Conservation (phyloP, 2,797 vertebrate genomes). For the Percopsis omiscomaycus region DNA sequence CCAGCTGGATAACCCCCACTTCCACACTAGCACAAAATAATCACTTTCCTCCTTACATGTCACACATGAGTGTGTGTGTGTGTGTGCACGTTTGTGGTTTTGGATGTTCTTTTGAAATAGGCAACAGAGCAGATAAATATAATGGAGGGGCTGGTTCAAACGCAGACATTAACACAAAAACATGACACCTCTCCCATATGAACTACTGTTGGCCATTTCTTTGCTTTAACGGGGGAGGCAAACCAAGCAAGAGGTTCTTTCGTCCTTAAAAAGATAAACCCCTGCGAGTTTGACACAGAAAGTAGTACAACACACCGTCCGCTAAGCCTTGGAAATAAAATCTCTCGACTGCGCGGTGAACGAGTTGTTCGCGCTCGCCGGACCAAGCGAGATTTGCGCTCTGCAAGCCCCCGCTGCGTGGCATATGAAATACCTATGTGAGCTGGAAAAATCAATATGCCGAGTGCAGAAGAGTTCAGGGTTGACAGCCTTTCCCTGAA, state of each 20-base stretch:
- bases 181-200: no score
- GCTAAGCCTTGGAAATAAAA: not conserved
- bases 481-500: conserved; percentile 17
- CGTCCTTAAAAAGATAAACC: no score
- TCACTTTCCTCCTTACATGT: not conserved
- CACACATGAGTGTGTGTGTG: not conserved
- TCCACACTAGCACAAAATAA: no score
- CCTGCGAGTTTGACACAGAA: no score
- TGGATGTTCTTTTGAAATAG: not conserved
- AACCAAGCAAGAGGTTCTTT: no score
- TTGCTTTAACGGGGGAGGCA: no score
- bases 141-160: no score
- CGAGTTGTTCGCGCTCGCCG: not conserved
- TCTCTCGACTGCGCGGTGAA: not conserved
- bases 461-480: conserved; percentile 8
- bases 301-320: conserved; percentile 16
- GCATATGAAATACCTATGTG: conserved; percentile 11
- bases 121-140: no score
- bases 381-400: not conserved
- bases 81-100: not conserved
- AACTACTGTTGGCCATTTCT: no score
- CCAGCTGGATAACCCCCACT: no score
- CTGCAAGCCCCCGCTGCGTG: not conserved
- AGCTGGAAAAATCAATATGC: conserved; percentile 28
- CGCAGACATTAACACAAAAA: no score